phyloP scores from a whole-genome alignment of 2,797 vertebrate genomes.

The Amazonetta brasiliensis region DNA sequence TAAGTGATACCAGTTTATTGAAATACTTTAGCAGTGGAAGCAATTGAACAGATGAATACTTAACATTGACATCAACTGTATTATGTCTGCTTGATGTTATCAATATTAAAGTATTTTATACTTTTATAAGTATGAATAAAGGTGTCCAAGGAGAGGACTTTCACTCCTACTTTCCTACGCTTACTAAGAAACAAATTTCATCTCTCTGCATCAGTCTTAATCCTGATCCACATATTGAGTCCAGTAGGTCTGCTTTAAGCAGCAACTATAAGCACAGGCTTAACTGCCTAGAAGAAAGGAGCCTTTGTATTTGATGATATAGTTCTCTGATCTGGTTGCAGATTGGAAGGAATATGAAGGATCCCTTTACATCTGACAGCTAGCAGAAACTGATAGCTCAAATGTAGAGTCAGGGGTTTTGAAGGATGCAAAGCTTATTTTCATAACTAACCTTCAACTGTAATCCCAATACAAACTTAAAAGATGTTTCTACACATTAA shows the following conservation, averaged over 20 bases:
- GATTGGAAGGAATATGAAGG: constrained; percentile 3
- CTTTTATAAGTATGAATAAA: not conserved
- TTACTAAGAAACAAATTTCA: not conserved
- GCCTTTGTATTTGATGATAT: not conserved
- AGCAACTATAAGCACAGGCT: not conserved
- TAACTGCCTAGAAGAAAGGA: not conserved
- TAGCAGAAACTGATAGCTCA: not conserved
- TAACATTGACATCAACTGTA: constrained; percentile 13
- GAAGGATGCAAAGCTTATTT: constrained; percentile 26
- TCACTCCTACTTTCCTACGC: not conserved
- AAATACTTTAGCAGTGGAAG: not conserved
- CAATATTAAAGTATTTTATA: not conserved
- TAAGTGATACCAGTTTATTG: not conserved
- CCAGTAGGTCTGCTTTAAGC: not conserved
- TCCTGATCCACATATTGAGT: not conserved
- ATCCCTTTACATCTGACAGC: not conserved
- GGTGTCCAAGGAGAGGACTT: not conserved
- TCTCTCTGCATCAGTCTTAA: not conserved
- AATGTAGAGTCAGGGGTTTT: not conserved
- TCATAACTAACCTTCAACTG: constrained; percentile 44
- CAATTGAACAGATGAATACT: constrained; percentile 15
- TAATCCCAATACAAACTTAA: constrained; percentile 47
- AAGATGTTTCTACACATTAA: constrained; percentile 65
- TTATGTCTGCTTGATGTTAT: not conserved
- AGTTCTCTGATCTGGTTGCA: not conserved